A percentile compares a stretch with the other conserved stretches of the same genome.
Evolutionary conservation across 2,888 invertebrate species (phyloP).

Genomic region (Halictus quadricinctus): DNA sequence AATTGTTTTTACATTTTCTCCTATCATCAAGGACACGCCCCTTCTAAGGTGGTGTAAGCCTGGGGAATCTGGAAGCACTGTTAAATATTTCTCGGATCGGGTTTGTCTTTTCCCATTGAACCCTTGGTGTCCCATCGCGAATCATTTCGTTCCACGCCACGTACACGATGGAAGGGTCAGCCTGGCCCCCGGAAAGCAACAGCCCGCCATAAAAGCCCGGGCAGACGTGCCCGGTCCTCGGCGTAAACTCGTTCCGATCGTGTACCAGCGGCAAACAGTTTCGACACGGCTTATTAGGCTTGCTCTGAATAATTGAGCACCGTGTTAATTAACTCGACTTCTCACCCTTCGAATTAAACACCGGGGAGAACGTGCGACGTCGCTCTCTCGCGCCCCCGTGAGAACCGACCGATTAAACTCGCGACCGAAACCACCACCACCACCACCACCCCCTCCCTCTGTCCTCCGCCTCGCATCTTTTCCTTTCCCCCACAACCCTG

Average conservation of each 20-base stretch:
- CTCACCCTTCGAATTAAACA: conserved; percentile 57
- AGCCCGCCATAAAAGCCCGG: conserved; percentile 44
- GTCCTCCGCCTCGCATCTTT: background rate
- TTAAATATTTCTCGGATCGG: background rate
- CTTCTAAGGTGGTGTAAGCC: background rate
- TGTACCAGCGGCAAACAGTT: conserved; percentile 55
- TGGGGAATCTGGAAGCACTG: background rate
- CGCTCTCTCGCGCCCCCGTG: conserved; percentile 15
- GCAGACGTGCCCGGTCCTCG: conserved; percentile 14
- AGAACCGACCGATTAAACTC: conserved; percentile 45
- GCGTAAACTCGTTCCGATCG: conserved; percentile 51
- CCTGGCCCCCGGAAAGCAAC: conserved; percentile 21
- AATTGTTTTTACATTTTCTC: too few relatives aligned
- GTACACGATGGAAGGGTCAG: conserved; percentile 35
- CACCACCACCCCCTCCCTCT: background rate
- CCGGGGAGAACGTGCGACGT: conserved; percentile 31
- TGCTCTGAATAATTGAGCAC: conserved; percentile 59
- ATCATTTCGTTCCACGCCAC: conserved; percentile 39
- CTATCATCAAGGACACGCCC: too few relatives aligned
- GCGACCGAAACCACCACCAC: background rate
- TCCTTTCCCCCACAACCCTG: background rate
- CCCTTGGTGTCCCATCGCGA: conserved; percentile 13
- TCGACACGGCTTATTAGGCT: conserved; percentile 60
- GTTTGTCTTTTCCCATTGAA: background rate
- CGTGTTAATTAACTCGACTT: conserved; percentile 64